Percentiles rank a stretch among this genome's conserved stretches.
Conservation (phyloP, 2,888 invertebrate species). For the Conomelus anceps region DNA sequence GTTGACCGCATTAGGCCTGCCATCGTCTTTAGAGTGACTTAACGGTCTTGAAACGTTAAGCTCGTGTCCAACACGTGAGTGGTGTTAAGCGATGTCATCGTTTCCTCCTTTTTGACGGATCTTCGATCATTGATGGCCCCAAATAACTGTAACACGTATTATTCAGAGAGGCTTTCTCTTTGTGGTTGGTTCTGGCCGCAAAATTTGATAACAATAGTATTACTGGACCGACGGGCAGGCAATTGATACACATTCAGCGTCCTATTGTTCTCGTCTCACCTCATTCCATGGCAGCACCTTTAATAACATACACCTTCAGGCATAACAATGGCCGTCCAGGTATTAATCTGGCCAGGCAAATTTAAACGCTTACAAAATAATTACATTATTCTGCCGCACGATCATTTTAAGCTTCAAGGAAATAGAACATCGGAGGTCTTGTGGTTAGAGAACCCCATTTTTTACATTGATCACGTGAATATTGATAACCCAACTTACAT, state of each 20-base stretch:
- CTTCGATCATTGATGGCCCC: background rate
- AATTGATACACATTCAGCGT: background rate
- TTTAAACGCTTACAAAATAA: background rate
- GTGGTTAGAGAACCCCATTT: background rate
- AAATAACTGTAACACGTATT: background rate
- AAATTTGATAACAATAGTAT: background rate
- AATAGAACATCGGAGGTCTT: background rate
- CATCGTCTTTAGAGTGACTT: background rate
- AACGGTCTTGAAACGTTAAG: background rate
- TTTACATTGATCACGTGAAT: background rate
- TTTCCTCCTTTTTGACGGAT: background rate
- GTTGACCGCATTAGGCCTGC: background rate
- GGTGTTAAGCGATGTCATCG: background rate
- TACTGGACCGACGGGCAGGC: background rate
- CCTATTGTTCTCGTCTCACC: background rate
- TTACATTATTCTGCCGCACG: background rate
- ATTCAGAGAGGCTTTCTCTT: background rate
- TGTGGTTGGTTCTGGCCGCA: background rate
- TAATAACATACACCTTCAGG: background rate
- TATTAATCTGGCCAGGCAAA: background rate
- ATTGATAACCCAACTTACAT: background rate
- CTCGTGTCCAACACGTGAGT: background rate
- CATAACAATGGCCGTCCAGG: background rate
- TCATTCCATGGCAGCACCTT: background rate
- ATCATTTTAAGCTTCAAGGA: background rate